These are phyloP conservation scores for Genyomyrus donnyi DNA, from an alignment of 2,113 vertebrate genomes.

Conservation along the genomic window DNA sequence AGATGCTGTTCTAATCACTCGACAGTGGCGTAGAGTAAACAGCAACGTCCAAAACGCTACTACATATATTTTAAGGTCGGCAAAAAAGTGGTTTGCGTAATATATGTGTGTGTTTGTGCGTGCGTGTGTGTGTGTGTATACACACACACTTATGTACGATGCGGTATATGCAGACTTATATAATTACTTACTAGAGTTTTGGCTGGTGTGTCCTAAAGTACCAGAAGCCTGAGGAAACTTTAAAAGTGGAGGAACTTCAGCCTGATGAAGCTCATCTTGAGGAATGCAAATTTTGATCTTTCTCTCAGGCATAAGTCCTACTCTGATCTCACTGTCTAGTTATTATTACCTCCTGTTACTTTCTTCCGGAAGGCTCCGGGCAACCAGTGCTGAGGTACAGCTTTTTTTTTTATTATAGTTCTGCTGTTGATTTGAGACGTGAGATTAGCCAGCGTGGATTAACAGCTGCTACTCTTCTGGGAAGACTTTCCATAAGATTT, in stretches of 20 bases:
- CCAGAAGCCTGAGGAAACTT: not conserved
- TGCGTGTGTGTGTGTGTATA: not conserved
- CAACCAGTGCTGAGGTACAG: not conserved
- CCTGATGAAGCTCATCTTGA: not conserved
- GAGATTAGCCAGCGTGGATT: not conserved
- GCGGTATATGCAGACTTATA: not conserved
- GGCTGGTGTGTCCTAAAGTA: not conserved
- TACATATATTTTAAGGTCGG: not conserved
- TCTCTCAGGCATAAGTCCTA: not conserved
- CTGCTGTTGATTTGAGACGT: not conserved
- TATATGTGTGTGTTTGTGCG: not conserved
- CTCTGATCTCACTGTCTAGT: not conserved
- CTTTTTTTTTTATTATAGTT: not conserved
- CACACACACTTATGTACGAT: not conserved
- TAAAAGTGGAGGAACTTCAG: not conserved
- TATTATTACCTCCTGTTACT: not conserved
- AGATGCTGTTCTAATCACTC: not conserved
- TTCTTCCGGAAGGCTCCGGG: not conserved
- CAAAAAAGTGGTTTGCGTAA: not conserved
- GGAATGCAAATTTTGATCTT: not conserved
- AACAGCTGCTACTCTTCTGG: not conserved
- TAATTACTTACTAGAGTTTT: not conserved
- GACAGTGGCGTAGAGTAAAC: not conserved
- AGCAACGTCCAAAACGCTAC: not conserved
- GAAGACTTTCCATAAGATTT: not conserved